A percentile compares a stretch with the other conserved stretches of the same genome.
Conservation (phyloP, 2,888 invertebrate genomes). For the Protonemura montana region DNA sequence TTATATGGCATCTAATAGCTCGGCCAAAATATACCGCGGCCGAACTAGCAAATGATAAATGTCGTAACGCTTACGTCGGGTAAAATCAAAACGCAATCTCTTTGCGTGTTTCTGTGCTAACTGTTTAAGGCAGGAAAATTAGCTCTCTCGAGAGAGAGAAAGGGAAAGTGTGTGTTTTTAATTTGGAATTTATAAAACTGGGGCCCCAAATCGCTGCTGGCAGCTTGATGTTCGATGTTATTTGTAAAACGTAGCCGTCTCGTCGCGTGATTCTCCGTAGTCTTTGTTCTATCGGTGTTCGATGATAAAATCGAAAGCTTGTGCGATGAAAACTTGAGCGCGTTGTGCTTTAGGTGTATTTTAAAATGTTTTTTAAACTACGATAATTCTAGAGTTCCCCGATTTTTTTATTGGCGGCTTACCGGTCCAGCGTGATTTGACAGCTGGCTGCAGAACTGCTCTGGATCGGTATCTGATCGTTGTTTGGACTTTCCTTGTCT, state of each 20-base stretch:
- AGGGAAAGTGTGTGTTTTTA: neutral
- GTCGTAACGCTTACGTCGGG: neutral
- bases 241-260: neutral
- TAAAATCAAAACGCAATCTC: neutral
- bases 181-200: neutral
- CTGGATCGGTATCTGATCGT: too few species aligned
- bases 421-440: neutral
- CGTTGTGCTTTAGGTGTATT: neutral
- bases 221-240: neutral
- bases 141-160: too few species aligned
- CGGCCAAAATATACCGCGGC: neutral
- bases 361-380: neutral
- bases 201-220: slow-evolving; percentile 12
- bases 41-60: neutral
- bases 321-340: neutral
- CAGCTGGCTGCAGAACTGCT: neutral
- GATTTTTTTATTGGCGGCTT: neutral
- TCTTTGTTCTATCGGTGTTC: neutral
- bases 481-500: too few species aligned
- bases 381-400: neutral
- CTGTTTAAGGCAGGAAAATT: neutral
- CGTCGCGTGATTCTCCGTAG: too few species aligned
- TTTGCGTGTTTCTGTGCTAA: neutral
- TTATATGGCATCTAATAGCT: neutral
- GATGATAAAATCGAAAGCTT: neutral